Evolutionary conservation across 2,113 vertebrate species (phyloP).

Genomic region (Hydropotes inermis): DNA sequence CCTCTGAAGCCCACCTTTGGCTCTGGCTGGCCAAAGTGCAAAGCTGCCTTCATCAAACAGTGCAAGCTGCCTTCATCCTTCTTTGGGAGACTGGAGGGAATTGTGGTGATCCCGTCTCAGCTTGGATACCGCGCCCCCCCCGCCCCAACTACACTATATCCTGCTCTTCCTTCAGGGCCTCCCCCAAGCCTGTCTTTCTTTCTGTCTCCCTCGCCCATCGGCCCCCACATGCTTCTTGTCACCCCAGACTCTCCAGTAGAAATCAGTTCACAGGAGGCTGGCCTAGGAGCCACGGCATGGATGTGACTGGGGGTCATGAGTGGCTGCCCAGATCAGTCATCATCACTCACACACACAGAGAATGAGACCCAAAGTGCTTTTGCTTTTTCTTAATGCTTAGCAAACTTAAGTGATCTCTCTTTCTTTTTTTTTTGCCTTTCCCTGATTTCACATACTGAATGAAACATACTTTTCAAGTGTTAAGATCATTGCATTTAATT

Average conservation of each 20-base stretch:
- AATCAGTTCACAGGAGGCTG: background rate
- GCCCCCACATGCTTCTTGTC: background rate
- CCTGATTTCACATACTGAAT: background rate
- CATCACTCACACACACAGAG: background rate
- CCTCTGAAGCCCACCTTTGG: background rate
- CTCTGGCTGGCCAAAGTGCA: background rate
- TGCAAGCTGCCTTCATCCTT: background rate
- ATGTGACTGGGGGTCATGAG: background rate
- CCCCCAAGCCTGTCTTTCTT: background rate
- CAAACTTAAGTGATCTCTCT: background rate
- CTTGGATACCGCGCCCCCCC: background rate
- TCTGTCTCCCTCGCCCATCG: background rate
- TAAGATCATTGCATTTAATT: background rate
- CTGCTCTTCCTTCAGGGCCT: background rate
- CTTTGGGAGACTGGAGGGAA: too few relatives aligned
- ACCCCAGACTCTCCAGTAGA: background rate
- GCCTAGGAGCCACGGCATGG: background rate
- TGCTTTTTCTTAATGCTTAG: background rate
- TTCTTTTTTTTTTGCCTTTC: background rate
- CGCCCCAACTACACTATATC: background rate
- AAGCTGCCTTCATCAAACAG: background rate
- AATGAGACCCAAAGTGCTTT: background rate
- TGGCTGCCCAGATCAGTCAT: background rate
- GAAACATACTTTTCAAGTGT: background rate
- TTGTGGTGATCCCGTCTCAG: rapidly evolving